Evolutionary conservation across 2,888 invertebrate genomes (phyloP).

Genomic region (Drosophila pseudotalamancana): DNA sequence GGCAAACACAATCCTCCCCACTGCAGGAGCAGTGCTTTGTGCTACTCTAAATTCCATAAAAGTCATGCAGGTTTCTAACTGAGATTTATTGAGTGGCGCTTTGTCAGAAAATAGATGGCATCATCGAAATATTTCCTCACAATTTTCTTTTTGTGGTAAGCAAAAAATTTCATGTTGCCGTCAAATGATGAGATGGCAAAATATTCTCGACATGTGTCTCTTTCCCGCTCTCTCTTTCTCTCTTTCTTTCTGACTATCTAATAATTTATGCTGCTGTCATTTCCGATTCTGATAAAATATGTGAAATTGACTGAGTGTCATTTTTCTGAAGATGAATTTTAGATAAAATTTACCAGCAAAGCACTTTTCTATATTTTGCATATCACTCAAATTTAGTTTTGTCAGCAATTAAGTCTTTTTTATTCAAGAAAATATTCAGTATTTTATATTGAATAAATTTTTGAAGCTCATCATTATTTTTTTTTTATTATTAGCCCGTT

Average conservation of each 20-base stretch:
- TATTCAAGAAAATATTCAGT: too few relatives aligned
- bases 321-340: conserved; percentile 14
- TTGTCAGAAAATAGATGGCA: conserved; percentile 42
- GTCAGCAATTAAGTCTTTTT: background rate
- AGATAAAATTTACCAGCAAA: too few relatives aligned
- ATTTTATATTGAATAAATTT: background rate
- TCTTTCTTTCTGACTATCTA: too few relatives aligned
- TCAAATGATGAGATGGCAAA: conserved; percentile 25
- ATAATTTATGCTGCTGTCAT: conserved; percentile 5
- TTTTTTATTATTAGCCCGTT: too few relatives aligned
- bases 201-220: conserved; percentile 5
- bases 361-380: conserved; percentile 7
- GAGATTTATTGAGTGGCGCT: conserved; percentile 32
- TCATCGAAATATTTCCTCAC: conserved; percentile 31
- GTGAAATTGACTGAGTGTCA: conserved; percentile 12
- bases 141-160: conserved; percentile 5
- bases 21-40: conserved; percentile 7
- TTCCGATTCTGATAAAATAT: background rate
- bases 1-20: background rate
- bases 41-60: conserved; percentile 41
- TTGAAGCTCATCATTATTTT: too few relatives aligned
- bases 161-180: conserved; percentile 14
- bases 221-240: too few relatives aligned
- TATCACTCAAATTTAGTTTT: background rate
- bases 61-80: conserved; percentile 46